Base-by-base conservation (phyloP, 2,797 vertebrate genomes). In the Bradypus variegatus region DNA sequence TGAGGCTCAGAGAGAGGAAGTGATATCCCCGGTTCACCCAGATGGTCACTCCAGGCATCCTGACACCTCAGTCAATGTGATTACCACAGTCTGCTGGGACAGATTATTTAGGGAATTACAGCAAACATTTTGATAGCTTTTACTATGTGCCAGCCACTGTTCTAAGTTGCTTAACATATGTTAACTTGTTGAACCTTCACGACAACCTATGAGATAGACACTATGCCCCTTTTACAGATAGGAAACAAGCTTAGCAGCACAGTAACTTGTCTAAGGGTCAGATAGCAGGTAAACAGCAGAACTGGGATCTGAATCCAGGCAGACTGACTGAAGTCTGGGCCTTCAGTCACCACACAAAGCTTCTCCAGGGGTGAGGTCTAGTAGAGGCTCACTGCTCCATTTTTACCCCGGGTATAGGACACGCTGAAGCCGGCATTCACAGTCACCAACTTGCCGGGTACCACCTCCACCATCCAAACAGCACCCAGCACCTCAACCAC, bases 401-500 rank as follows among this genome's bases (percentile, higher is more conserved):
- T 95, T 90, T 96, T 93, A 31, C 82, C 94, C 96, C 88, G 91
- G 92, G 85, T 77, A 0, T 97, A 99, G 99, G 99, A 99, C n/a
- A 96, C 98, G 1, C 97, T 99, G 97, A 99, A 99, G 97, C 99
- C 99, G 0, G 98, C 98, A 0, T 99, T 99, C 97, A 99, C 99
- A 0, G 98, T 99, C 95, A 98, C 99, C 97, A 99, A 98, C 96
- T 97, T 99, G 58, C 99, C 99, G 0, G 99, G 99, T 95, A 98
- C 98, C 13, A 98, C 98, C 50, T 99, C 98, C 92, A 98, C 98
- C 93, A 98, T 98, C 97, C 98, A 98, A 96, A 98, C 98, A 1
- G 98, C 98, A 8, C 98, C 99, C 83, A 99, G 98, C 98, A 99
- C 99, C 92, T 99, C 99, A 91, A 99, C 99, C 96, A 99, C 98